phyloP scores from a whole-genome alignment of 2,888 invertebrate genomes.

The Lathronympha strigana region DNA sequence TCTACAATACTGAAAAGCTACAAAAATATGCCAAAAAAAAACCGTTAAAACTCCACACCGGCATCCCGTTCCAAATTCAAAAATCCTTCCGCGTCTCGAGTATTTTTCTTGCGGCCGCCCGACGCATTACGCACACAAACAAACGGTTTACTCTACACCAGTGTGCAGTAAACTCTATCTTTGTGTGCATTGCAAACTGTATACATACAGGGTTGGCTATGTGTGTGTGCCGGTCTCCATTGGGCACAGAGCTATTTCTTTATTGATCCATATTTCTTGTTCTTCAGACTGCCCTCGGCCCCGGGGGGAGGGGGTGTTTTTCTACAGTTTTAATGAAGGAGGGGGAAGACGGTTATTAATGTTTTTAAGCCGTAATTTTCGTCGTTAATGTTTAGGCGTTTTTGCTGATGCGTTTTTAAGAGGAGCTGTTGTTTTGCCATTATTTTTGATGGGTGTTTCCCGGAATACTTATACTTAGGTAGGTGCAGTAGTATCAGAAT shows the following conservation, averaged over 20 bases:
- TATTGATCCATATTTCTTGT: constrained; percentile 85
- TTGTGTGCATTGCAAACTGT: constrained; percentile 49
- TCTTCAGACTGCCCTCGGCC: constrained; percentile 77
- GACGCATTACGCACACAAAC: constrained; percentile 52
- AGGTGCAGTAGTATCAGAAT: background rate
- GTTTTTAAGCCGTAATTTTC: constrained; percentile 80
- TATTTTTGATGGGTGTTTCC: constrained; percentile 54
- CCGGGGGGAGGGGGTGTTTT: constrained; percentile 69
- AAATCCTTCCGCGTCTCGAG: constrained; percentile 42
- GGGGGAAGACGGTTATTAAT: constrained; percentile 77
- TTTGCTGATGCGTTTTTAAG: constrained; percentile 43
- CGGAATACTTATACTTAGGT: constrained; percentile 9
- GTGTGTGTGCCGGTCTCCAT: constrained; percentile 79
- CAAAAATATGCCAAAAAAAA: background rate
- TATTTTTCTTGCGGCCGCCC: constrained; percentile 53
- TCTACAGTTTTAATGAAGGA: constrained; percentile 83
- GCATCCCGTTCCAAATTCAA: constrained; percentile 34
- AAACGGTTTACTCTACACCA: constrained; percentile 52
- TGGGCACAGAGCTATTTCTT: constrained; percentile 83
- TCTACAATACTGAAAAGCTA: too few species aligned
- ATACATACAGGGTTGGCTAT: constrained; percentile 52
- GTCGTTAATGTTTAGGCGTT: constrained; percentile 62
- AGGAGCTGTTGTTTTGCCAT: constrained; percentile 49
- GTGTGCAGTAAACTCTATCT: constrained; percentile 46
- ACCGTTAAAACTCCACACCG: constrained; percentile 4